Evolutionary conservation across 2,113 vertebrate genomes (phyloP), one percentile per base, ranked within the genome.

Genomic region (Ceyx melanurus): DNA sequence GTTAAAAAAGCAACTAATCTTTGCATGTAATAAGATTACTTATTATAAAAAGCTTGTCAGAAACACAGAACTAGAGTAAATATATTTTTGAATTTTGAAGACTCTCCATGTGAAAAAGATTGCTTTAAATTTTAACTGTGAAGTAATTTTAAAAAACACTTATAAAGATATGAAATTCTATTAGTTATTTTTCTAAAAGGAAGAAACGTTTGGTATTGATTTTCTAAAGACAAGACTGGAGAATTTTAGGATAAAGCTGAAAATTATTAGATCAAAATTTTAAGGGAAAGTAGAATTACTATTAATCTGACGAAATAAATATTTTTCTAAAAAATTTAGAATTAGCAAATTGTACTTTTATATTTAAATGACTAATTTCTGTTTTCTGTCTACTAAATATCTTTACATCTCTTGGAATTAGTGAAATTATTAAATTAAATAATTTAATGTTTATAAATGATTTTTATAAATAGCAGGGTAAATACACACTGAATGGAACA

Each of bases 1-100:
- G 62, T 70, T 87, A 87, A 93, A 93, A 92, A 92, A 17, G 8
- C 26, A 73, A 50, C 46, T 72, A 75, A 89, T 62, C 46, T 82
- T 73, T 89, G n/a, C n/a, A 15, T 33, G 28, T 42, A 92, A 58
- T 35, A 76, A 57, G 9, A 35, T 15, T 61, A 28, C 6, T 56
- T 75, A 7, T 48, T 77, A 56, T 22, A 74, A 61, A 50, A 82
- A 80, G 5, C 51, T 66, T 50, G 12, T 76, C 10, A 77, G 80
- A 88, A 88, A 3, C 14, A 26, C 28, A 76, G 35, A 73, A 78
- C 15, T 35, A n/a, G 15, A 54, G 22, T 79, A 7, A 65, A 45
- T 57, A 29, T 19, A 37, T 65, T 85, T 89, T 73, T 85, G 35
- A 76, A 82, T 26, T 65, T 73, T 54, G 26, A 86, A 88, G 82